Evolutionary conservation across 2,797 vertebrate species (phyloP).

Genomic region (Gastrophryne carolinensis): DNA sequence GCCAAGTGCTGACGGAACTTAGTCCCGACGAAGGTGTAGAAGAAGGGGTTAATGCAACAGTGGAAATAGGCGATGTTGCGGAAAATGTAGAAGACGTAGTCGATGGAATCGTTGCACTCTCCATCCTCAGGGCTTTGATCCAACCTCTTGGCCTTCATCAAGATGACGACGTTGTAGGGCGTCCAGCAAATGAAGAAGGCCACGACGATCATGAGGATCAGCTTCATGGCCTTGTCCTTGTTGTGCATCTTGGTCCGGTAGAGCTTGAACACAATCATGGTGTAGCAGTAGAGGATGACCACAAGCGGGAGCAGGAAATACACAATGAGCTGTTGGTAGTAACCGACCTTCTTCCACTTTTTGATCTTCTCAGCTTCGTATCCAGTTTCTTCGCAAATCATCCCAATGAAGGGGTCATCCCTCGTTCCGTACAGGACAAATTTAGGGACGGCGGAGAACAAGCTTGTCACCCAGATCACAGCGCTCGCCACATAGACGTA

Average conservation of each 20-base stretch:
- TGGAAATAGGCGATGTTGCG: slow-evolving; percentile 75
- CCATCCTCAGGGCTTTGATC: fast-evolving
- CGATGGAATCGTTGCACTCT: slow-evolving; percentile 27
- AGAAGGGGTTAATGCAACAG: slow-evolving; percentile 75
- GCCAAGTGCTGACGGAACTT: slow-evolving; percentile 75
- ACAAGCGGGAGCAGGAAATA: slow-evolving; percentile 72
- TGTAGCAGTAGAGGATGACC: slow-evolving; percentile 73
- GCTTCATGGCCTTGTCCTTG: slow-evolving; percentile 72
- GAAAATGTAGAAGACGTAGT: slow-evolving; percentile 67
- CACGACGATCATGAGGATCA: slow-evolving; percentile 74
- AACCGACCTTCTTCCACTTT: slow-evolving; percentile 65
- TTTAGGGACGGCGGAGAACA: slow-evolving; percentile 71
- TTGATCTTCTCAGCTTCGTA: slow-evolving; percentile 46
- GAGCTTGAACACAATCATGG: slow-evolving; percentile 69
- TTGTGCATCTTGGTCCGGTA: slow-evolving; percentile 68
- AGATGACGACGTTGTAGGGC: slow-evolving; percentile 72
- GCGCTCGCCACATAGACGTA: slow-evolving; percentile 64
- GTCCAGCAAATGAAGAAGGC: slow-evolving; percentile 77
- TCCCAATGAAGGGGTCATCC: fast-evolving
- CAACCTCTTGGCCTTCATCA: slow-evolving; percentile 60
- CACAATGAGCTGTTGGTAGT: slow-evolving; percentile 72
- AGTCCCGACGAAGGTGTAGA: slow-evolving; percentile 78
- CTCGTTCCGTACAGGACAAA: slow-evolving; percentile 64
- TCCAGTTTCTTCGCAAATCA: slow-evolving; percentile 68
- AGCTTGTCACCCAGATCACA: slow-evolving; percentile 68